Evolutionary conservation across 2,113 vertebrate species (phyloP), one percentile per base, ranked within the genome.

Genomic region (Panurus biarmicus): DNA sequence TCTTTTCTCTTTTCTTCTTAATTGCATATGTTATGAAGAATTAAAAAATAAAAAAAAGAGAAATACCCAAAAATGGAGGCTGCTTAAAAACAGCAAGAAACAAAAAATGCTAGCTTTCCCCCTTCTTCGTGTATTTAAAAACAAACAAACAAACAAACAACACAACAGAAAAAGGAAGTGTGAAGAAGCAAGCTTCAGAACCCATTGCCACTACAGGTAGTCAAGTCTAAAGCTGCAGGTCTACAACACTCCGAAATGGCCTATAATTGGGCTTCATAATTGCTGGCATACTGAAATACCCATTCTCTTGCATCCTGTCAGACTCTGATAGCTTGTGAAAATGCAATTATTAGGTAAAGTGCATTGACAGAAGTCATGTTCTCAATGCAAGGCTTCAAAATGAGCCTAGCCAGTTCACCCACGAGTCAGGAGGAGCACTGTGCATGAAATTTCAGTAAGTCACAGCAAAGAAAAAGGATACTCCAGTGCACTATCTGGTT

Each of bases 401-500:
- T 2, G 2, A 84, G 38, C 15, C 71, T 42, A 10, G 50, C 25
- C 44, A 64, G 15, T 14, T 72, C 67, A 81, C 9, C 48, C 38
- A 23, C 0, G 3, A 45, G 38, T 35, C 44, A 71, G 75, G 65
- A 73, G 72, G 20, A 31, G 31, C 5, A 26, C 31, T 23, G 17
- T 48, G 1, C 4, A 3, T 17, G 12, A 83, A 74, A 35, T 25
- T 31, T 67, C 65, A 71, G 31, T 2, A 88, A 87, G 28, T 53
- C n/a, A 73, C 33, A 93, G 74, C 58, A 87, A 92, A 88, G 62
- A 48, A 87, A 97, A 98, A 99, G 98, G 99, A 99, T 99, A 99
- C 99, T 99, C 99, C 97, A 99, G 94, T 74, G 99, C 99, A 97
- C 99, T 98, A 75, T 96, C 98, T 50, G 99, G 99, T 97, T 99